Percentiles rank a stretch among this genome's conserved stretches.
Evolutionary conservation across 2,797 vertebrate genomes (phyloP).

Genomic region (Crypturellus tataupa): DNA sequence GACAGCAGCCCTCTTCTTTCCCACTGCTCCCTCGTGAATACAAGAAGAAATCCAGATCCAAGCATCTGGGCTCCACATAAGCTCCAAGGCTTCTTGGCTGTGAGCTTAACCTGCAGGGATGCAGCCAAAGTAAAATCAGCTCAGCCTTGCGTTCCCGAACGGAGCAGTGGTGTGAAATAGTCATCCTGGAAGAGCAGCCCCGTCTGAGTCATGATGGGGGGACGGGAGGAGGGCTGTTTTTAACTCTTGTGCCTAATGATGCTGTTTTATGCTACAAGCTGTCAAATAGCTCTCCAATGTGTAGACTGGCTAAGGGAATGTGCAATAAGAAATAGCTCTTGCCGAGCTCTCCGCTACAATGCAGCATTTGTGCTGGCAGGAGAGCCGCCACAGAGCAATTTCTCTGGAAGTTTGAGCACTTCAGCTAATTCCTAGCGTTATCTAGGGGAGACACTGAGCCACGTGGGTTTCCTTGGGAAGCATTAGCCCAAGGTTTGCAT

Average conservation of each 20-base stretch:
- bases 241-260: neutral
- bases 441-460: no score
- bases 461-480: no score
- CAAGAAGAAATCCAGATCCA: neutral
- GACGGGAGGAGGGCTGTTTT: neutral
- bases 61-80: neutral
- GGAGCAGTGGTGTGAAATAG: neutral
- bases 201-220: fast-evolving
- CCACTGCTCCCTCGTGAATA: fast-evolving
- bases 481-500: no score
- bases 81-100: neutral
- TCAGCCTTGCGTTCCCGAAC: fast-evolving
- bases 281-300: neutral
- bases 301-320: neutral
- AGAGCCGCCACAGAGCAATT: no score
- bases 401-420: no score
- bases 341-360: no score
- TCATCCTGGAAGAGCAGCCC: neutral
- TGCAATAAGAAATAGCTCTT: neutral
- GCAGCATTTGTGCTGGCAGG: no score
- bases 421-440: no score
- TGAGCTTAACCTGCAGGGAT: neutral
- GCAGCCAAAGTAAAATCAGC: neutral
- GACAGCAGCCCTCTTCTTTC: fast-evolving
- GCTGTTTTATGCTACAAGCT: neutral